Conservation (phyloP, 2,888 invertebrate genomes). For the Drosophila demipolita region DNA sequence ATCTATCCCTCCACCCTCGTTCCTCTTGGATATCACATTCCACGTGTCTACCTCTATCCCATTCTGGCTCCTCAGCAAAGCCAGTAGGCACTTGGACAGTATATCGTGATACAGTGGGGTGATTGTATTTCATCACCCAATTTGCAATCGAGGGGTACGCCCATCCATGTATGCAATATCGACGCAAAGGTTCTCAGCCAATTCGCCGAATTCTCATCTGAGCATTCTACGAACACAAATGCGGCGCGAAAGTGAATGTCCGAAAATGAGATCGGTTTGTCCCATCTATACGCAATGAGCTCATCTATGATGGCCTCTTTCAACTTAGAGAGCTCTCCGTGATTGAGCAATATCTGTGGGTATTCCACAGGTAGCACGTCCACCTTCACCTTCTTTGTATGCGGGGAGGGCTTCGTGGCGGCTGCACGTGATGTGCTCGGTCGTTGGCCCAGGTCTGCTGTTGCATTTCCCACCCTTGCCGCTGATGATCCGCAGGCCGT, state of each 20-base stretch:
- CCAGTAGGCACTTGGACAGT: too few relatives aligned
- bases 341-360: neutral
- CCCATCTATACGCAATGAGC: neutral
- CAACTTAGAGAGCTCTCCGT: neutral
- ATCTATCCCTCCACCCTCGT: too few relatives aligned
- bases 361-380: neutral
- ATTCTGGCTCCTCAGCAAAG: too few relatives aligned
- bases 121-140: too few relatives aligned
- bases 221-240: neutral
- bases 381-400: neutral
- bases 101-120: too few relatives aligned
- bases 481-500: too few relatives aligned
- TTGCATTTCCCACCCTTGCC: neutral
- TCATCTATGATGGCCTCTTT: neutral
- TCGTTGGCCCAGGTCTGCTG: neutral
- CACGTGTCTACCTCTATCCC: too few relatives aligned
- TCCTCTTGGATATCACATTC: too few relatives aligned
- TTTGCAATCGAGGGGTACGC: too few relatives aligned
- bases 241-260: neutral
- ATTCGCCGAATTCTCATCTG: too few relatives aligned
- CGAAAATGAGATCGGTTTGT: neutral
- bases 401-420: neutral
- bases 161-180: too few relatives aligned
- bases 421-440: neutral
- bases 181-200: too few relatives aligned